A percentile compares a stretch with the other conserved stretches of the same genome.
These are phyloP conservation scores for Diplazon laetatorius DNA, from an alignment of 2,888 invertebrate species.

Conservation along the genomic window DNA sequence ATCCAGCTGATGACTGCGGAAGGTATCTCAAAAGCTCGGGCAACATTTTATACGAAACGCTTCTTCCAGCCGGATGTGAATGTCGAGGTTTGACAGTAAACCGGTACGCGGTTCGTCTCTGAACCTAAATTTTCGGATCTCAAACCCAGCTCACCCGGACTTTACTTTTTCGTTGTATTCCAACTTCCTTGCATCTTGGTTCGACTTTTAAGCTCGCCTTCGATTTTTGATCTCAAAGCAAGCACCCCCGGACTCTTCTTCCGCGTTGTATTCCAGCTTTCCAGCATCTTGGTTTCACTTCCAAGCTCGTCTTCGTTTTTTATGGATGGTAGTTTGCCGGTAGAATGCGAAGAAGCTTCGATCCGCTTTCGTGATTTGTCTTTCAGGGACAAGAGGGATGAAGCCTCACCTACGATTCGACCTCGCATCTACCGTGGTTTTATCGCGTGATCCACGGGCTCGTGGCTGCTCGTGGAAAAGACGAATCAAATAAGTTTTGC, in stretches of 20 bases:
- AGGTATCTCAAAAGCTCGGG: constrained; percentile 17
- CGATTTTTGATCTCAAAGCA: constrained; percentile 22
- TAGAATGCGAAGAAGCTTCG: constrained; percentile 29
- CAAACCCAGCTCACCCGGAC: constrained; percentile 3
- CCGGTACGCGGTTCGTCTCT: neutral
- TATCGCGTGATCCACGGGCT: constrained; percentile 13
- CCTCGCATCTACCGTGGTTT: constrained; percentile 11
- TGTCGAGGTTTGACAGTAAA: constrained; percentile 16
- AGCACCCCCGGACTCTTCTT: neutral
- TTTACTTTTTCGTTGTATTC: constrained; percentile 6
- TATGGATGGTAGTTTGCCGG: constrained; percentile 34
- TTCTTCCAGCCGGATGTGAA: constrained; percentile 7
- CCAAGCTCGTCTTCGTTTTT: constrained; percentile 39
- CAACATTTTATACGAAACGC: constrained; percentile 15
- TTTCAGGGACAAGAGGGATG: constrained; percentile 16
- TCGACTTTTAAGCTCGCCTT: constrained; percentile 16
- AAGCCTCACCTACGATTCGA: constrained; percentile 16
- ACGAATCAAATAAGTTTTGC: constrained; percentile 44
- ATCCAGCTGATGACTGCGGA: constrained; percentile 37
- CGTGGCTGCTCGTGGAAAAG: constrained; percentile 10
- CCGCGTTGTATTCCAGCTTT: neutral
- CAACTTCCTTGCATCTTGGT: neutral
- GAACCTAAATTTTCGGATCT: constrained; percentile 31
- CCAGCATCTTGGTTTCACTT: constrained; percentile 1
- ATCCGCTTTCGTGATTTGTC: constrained; percentile 36